These are phyloP conservation scores for Scolopax mira DNA, from an alignment of 2,113 vertebrate genomes.

Conservation along the genomic window DNA sequence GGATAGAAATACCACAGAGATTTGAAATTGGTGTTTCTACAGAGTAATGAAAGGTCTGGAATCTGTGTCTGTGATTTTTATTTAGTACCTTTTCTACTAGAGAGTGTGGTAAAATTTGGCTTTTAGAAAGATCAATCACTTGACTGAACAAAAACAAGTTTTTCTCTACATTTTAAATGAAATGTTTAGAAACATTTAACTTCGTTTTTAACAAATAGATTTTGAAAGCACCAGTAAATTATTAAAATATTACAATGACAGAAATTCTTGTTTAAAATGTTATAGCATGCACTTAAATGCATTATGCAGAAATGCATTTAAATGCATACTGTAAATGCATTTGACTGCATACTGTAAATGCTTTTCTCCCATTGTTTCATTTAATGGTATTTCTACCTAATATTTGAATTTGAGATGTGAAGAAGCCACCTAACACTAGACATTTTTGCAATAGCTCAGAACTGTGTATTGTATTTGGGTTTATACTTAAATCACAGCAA, in stretches of 20 bases:
- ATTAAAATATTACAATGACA: not conserved
- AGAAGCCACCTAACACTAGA: not conserved
- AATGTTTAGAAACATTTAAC: no score
- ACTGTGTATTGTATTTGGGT: not conserved
- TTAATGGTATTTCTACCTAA: not conserved
- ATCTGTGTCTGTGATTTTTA: not conserved
- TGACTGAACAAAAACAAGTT: not conserved
- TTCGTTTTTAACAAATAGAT: not conserved
- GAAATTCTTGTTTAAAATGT: not conserved
- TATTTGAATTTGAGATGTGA: not conserved
- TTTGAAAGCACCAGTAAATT: not conserved
- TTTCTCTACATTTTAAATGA: no score
- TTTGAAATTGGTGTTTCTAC: not conserved
- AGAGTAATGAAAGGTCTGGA: not conserved
- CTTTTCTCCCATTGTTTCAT: not conserved
- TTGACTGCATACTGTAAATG: not conserved
- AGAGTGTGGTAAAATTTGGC: not conserved
- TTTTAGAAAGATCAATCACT: not conserved
- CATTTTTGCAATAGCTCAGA: not conserved
- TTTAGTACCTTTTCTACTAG: not conserved
- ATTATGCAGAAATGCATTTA: no score
- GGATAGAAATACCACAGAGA: not conserved
- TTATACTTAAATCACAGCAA: not conserved
- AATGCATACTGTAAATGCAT: not conserved
- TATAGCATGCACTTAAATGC: not conserved